Evolutionary conservation across 2,888 invertebrate species (phyloP).

Genomic region (Rhagophthalmus giganteus): DNA sequence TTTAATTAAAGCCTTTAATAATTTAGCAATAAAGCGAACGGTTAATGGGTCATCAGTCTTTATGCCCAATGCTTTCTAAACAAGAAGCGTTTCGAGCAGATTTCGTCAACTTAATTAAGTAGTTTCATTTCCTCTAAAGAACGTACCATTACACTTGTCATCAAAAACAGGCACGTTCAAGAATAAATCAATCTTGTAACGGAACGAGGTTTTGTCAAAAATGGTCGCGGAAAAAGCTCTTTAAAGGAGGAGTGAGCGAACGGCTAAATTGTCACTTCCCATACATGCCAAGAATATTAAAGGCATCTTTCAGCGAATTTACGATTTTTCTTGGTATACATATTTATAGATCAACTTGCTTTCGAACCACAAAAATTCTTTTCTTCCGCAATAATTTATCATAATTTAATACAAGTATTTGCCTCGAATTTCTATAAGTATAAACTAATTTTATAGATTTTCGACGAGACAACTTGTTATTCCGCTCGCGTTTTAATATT

Average conservation of each 20-base stretch:
- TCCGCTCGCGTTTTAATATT: too few relatives aligned
- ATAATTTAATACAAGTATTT: neutral
- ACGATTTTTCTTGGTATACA: conserved; percentile 20
- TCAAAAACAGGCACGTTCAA: conserved; percentile 31
- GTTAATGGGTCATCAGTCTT: conserved; percentile 21
- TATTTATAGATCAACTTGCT: neutral
- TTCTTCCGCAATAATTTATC: too few relatives aligned
- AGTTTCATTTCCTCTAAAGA: conserved; percentile 34
- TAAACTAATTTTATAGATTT: too few relatives aligned
- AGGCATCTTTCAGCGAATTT: conserved; percentile 24
- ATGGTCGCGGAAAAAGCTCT: conserved; percentile 28
- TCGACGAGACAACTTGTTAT: too few relatives aligned
- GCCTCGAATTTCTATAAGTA: too few relatives aligned
- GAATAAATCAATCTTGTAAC: conserved; percentile 33
- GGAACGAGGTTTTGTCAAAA: conserved; percentile 32
- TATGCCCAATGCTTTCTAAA: conserved; percentile 22
- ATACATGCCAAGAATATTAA: conserved; percentile 29
- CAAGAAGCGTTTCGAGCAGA: conserved; percentile 26
- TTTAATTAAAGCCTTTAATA: conserved; percentile 24
- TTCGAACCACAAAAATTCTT: neutral
- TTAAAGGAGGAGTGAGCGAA: conserved; percentile 28
- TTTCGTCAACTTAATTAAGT: conserved; percentile 37
- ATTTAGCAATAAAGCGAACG: conserved; percentile 19
- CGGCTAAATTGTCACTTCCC: conserved; percentile 31
- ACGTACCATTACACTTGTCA: conserved; percentile 35